phyloP scores from a whole-genome alignment of 1,140 invertebrate species.

The Musca domestica region DNA sequence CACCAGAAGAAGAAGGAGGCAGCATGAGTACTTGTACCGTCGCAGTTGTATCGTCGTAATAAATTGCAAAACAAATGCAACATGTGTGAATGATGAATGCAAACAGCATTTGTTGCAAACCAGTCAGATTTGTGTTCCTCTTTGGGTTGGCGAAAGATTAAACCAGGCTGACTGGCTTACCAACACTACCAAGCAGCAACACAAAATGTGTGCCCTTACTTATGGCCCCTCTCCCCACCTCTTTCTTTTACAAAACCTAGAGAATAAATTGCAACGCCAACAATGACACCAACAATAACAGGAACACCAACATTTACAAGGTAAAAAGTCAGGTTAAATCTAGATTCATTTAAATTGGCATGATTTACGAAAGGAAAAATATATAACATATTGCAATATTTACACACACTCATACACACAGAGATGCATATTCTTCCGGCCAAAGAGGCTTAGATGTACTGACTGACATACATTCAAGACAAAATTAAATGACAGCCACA shows the following conservation, averaged over 20 bases:
- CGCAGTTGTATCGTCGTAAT: not conserved
- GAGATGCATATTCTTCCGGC: not conserved
- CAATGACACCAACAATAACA: too few species aligned
- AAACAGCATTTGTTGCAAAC: conserved; percentile 3
- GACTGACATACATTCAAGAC: too few species aligned
- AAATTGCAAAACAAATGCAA: conserved; percentile 20
- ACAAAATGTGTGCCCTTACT: too few species aligned
- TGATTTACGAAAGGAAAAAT: conserved; percentile 15
- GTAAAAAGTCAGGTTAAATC: conserved; percentile 17
- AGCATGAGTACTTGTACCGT: not conserved
- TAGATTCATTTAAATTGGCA: conserved; percentile 20
- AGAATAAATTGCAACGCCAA: conserved; percentile 11
- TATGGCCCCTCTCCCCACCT: too few species aligned
- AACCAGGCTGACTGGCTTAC: too few species aligned
- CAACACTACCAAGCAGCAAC: too few species aligned
- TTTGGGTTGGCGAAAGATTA: too few species aligned
- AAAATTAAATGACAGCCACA: too few species aligned
- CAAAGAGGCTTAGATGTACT: too few species aligned
- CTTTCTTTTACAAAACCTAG: too few species aligned
- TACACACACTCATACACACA: not conserved
- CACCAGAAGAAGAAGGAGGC: not conserved
- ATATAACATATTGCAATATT: not conserved
- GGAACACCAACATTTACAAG: not conserved
- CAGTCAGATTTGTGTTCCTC: too few species aligned
- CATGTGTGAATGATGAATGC: conserved; percentile 20